A percentile compares a stretch with the other conserved stretches of the same genome.
These are phyloP conservation scores for Fregetta grallaria DNA, from an alignment of 2,113 vertebrate species.

Conservation along the genomic window DNA sequence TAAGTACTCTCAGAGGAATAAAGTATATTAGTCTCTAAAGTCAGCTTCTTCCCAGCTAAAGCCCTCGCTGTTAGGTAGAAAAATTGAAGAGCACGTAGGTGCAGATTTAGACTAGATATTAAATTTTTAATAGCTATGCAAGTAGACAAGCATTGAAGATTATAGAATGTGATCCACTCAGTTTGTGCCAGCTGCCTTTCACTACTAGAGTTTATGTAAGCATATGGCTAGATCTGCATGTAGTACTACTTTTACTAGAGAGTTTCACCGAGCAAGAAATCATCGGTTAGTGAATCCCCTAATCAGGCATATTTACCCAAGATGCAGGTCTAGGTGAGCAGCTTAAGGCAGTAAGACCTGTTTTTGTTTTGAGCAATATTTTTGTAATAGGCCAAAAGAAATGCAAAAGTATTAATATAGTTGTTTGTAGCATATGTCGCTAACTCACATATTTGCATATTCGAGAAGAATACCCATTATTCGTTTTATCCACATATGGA, in stretches of 20 bases:
- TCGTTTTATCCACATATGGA: background rate
- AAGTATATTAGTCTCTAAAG: background rate
- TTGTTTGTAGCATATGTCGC: background rate
- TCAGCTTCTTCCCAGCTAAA: background rate
- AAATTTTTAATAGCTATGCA: background rate
- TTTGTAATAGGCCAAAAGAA: background rate
- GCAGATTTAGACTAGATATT: background rate
- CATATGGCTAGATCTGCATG: background rate
- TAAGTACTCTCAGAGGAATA: background rate
- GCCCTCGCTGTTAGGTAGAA: background rate
- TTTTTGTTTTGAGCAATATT: background rate
- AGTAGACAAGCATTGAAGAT: background rate
- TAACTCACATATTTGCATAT: background rate
- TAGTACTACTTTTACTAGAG: background rate
- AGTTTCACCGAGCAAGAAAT: background rate
- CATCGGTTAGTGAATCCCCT: background rate
- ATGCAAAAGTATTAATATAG: background rate
- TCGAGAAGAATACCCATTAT: background rate
- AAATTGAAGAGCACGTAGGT: background rate
- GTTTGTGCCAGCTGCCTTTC: background rate
- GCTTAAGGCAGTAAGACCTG: background rate
- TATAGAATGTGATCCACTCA: background rate
- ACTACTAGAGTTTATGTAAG: background rate
- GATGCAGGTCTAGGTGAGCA: background rate
- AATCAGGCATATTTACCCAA: background rate